phyloP scores from a whole-genome alignment of 1,140 invertebrate species.

The Ceratina australensis region DNA sequence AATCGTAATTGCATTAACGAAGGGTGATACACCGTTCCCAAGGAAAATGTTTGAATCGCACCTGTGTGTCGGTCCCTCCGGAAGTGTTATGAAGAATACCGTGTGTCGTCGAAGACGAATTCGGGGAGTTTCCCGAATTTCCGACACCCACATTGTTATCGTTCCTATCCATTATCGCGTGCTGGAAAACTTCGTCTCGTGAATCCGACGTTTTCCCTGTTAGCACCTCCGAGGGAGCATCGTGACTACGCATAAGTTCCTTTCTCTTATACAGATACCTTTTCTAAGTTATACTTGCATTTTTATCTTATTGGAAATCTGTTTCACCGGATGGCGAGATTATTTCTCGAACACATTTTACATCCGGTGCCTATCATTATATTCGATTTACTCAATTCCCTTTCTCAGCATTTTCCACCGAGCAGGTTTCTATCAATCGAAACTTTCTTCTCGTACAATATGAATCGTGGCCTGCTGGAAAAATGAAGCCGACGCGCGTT shows the following conservation, averaged over 20 bases:
- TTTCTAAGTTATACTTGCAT: background rate
- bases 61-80: conserved; percentile 69
- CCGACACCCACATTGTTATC: conserved; percentile 60
- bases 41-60: conserved; percentile 36
- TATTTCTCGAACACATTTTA: background rate
- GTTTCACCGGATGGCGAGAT: background rate
- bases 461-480: background rate
- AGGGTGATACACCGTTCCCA: too few species aligned
- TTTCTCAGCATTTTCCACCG: background rate
- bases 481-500: background rate
- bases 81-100: conserved; percentile 62
- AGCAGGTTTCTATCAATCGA: background rate
- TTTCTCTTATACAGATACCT: background rate
- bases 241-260: background rate
- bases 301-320: background rate
- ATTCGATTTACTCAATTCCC: background rate
- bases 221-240: conserved; percentile 5
- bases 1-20: background rate
- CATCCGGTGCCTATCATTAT: too few species aligned
- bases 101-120: conserved; percentile 66
- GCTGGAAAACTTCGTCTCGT: conserved; percentile 8
- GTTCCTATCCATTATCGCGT: conserved; percentile 69
- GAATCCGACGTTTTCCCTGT: background rate
- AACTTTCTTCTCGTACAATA: background rate
- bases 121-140: conserved; percentile 68